These are phyloP conservation scores for Lacerta bilineata DNA, from an alignment of 2,797 vertebrate genomes.

Conservation along the genomic window DNA sequence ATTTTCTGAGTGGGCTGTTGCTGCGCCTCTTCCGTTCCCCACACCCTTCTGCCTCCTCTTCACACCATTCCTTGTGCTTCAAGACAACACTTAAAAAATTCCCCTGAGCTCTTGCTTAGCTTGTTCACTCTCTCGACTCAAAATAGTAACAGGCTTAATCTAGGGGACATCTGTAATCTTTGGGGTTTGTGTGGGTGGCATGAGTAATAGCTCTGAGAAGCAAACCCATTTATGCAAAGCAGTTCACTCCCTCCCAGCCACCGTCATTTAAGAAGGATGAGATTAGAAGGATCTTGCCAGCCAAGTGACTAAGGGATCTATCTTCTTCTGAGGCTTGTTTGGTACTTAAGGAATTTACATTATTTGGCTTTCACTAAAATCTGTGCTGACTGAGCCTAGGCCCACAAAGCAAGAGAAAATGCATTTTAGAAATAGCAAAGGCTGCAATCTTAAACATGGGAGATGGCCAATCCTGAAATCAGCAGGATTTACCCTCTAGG, in stretches of 20 bases:
- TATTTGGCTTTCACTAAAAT: conserved; percentile 66
- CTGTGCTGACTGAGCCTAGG: conserved; percentile 36
- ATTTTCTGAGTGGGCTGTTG: background rate
- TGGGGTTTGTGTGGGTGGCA: conserved; percentile 14
- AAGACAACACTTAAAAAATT: conserved; percentile 48
- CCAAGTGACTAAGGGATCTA: conserved; percentile 74
- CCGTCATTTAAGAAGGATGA: conserved; percentile 61
- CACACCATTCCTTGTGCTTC: background rate
- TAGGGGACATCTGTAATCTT: conserved; percentile 65
- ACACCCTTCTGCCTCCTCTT: accelerated
- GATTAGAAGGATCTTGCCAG: conserved; percentile 71
- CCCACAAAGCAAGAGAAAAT: conserved; percentile 5
- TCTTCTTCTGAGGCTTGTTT: conserved; percentile 68
- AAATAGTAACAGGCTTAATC: conserved; percentile 74
- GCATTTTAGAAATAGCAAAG: background rate
- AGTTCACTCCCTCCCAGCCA: conserved; percentile 62
- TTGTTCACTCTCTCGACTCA: conserved; percentile 55
- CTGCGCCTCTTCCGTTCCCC: conserved; percentile 14
- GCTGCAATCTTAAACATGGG: background rate
- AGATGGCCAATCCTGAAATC: background rate
- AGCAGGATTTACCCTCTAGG: background rate
- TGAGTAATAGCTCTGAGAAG: conserved; percentile 60
- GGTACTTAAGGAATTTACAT: conserved; percentile 70
- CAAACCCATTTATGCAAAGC: conserved; percentile 66
- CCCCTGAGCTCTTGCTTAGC: conserved; percentile 49